Evolutionary conservation across 2,797 vertebrate genomes (phyloP).

Genomic region (Pangasius macronema): DNA sequence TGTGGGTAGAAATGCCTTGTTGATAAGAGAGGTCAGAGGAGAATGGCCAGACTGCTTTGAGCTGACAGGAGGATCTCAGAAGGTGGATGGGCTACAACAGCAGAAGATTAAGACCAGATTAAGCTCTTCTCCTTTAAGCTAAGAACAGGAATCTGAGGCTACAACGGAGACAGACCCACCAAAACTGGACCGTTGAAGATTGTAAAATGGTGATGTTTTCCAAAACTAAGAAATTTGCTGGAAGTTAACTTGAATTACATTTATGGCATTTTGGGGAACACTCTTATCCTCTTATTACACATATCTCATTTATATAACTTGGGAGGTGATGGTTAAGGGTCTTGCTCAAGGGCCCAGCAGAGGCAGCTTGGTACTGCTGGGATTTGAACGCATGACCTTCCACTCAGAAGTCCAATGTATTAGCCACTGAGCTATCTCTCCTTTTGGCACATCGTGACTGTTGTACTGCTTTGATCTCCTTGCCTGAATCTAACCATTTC

Average conservation of each 20-base stretch:
- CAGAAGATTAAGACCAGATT: neutral
- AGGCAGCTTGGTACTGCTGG: too few relatives aligned
- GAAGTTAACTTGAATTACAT: neutral
- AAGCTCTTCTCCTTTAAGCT: neutral
- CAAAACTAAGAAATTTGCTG: neutral
- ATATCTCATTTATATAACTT: neutral
- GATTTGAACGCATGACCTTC: neutral
- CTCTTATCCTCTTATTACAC: neutral
- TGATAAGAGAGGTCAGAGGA: neutral
- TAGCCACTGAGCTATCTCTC: neutral
- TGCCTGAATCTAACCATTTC: constrained; percentile 4
- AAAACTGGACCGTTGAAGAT: neutral
- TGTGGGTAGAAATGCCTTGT: constrained; percentile 27
- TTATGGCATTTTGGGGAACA: neutral
- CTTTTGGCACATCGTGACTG: neutral
- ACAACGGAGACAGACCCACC: neutral
- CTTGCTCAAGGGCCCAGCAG: neutral
- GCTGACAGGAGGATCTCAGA: neutral
- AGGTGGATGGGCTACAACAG: neutral
- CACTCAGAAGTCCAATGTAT: too few relatives aligned
- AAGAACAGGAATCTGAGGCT: neutral
- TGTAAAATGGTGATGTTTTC: neutral
- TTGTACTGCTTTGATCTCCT: constrained; percentile 1
- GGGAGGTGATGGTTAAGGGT: neutral
- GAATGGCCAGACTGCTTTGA: neutral